Percentiles rank a stretch among this genome's conserved stretches.
Evolutionary conservation across 2,113 vertebrate genomes (phyloP).

Genomic region (Microcebus tavaratra): DNA sequence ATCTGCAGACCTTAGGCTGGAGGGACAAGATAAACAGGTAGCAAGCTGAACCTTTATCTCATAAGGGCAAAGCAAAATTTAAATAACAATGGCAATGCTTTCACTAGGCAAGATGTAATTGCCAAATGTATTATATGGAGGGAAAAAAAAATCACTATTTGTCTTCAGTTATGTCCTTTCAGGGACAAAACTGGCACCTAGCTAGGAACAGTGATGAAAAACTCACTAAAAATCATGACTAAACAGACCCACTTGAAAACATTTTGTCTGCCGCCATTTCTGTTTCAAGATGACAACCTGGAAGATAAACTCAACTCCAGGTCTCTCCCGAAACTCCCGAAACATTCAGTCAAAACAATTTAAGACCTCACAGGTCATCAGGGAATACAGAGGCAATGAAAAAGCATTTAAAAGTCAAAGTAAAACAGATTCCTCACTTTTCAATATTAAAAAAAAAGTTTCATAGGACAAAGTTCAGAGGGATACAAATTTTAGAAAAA

Average conservation of each 20-base stretch:
- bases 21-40: conserved; percentile 68
- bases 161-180: conserved; percentile 52
- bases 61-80: conserved; percentile 65
- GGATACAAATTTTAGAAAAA: conserved; percentile 45
- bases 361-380: not conserved
- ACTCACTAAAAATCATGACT: not conserved
- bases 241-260: not conserved
- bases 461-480: conserved; percentile 58
- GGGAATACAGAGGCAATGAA: not conserved
- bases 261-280: conserved; percentile 29
- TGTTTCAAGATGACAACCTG: conserved; percentile 42
- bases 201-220: conserved; percentile 50
- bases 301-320: not conserved
- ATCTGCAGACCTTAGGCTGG: not conserved
- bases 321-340: not conserved
- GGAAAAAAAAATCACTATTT: conserved; percentile 8
- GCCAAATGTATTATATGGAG: not conserved
- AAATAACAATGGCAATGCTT: conserved; percentile 61
- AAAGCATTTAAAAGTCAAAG: conserved; percentile 38
- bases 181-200: not conserved
- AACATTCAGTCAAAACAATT: not conserved
- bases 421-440: not conserved
- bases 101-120: conserved; percentile 27
- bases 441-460: not conserved
- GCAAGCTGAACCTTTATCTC: conserved; percentile 65